phyloP scores from a whole-genome alignment of 2,797 vertebrate species.

The Halcyon leucocephala region DNA sequence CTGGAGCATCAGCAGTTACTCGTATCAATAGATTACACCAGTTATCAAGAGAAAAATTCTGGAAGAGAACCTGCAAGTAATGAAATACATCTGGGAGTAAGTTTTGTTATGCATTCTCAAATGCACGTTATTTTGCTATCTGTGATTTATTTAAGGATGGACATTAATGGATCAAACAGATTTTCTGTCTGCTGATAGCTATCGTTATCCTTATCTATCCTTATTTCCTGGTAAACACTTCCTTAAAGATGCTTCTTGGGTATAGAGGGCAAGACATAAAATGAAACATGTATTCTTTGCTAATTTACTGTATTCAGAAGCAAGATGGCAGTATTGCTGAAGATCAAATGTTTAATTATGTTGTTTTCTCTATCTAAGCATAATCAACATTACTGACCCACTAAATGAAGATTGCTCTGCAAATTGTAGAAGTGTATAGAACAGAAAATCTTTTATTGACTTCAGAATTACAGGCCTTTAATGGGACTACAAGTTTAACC shows the following conservation, averaged over 20 bases:
- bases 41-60: neutral
- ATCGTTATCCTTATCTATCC: neutral
- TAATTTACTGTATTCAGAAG: constrained; percentile 27
- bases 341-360: constrained; percentile 52
- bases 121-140: neutral
- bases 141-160: neutral
- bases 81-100: neutral
- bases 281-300: neutral
- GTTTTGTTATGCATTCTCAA: neutral
- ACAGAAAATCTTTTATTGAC: constrained; percentile 26
- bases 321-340: constrained; percentile 62
- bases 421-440: constrained; percentile 21
- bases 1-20: neutral
- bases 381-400: constrained; percentile 41
- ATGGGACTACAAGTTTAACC: constrained; percentile 11
- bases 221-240: neutral
- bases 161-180: neutral
- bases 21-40: neutral
- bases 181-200: neutral
- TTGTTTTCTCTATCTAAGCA: constrained; percentile 3
- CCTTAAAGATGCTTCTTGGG: neutral
- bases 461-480: constrained; percentile 18
- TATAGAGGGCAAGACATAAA: neutral
- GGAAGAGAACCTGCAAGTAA: neutral
- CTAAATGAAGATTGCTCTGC: neutral